Base-by-base conservation (phyloP, 2,888 invertebrate genomes). In the Leptopterna dolabrata region DNA sequence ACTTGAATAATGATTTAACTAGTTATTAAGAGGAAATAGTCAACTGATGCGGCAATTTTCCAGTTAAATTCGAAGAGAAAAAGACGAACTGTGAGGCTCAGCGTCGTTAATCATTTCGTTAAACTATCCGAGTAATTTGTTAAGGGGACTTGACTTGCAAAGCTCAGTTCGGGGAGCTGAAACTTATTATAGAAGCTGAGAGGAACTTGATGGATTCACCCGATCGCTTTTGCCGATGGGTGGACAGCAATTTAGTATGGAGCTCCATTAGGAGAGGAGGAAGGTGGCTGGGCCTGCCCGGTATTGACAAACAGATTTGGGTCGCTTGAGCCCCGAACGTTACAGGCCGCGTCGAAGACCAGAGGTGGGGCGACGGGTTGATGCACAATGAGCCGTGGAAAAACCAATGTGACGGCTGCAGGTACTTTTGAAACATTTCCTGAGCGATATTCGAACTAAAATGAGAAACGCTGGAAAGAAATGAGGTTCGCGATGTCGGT, bases 101-200 rank as follows among this genome's bases (percentile, higher is more conserved):
- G 13, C 63, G 63, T 63, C 63, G 63, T 63, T 63, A 63, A 63
- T 63, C 63, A 63, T 63, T 63, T 63, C 63, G 63, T 63, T 63
- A 24, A 63, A 63, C 63, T 63, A 63, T 63, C 63, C 24, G 63
- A 63, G 63, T 63, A 63, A 63, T 63, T 63, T 63, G 63, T 63
- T 63, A 63, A 63, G 63, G 63, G 63, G 24, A 63, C 63, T 63
- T 63, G 63, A 63, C 63, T 63, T 63, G 63, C 63, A 63, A 63
- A 63, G 63, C 63, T 63, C 63, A 63, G 63, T 63, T 63, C 63
- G 63, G 63, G 27, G 63, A 63, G 47, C 63, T 63, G 63, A 63
- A 63, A 63, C 63, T 63, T 63, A 63, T 63, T 63, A 63, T 63
- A 63, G 63, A 63, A 63, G 63, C 63, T 63, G 63, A 63, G 63